These are phyloP conservation scores for Nemapogon koenigi DNA, from an alignment of 2,888 invertebrate species.

Conservation along the genomic window DNA sequence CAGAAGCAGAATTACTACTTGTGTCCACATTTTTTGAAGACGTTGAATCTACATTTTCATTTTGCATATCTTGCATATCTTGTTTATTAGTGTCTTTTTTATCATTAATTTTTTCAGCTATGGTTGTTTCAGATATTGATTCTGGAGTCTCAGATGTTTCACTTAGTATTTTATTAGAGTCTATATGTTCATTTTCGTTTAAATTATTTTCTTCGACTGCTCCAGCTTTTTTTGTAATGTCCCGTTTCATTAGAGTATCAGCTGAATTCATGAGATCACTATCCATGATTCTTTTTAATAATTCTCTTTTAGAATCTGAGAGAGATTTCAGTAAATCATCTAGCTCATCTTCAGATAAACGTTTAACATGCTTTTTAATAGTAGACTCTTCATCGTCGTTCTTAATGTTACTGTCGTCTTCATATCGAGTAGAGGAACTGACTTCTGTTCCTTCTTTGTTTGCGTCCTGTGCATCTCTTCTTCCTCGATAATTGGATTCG, in stretches of 20 bases:
- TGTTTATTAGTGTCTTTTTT: slow-evolving; percentile 27
- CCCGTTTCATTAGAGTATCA: slow-evolving; percentile 37
- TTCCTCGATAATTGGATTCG: slow-evolving; percentile 22
- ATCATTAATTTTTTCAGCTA: slow-evolving; percentile 20
- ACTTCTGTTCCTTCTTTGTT: slow-evolving; percentile 10
- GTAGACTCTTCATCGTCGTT: slow-evolving; percentile 41
- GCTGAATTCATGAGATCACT: slow-evolving; percentile 20
- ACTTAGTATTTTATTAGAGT: slow-evolving; percentile 35
- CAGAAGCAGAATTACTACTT: no score
- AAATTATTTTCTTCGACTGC: slow-evolving; percentile 40
- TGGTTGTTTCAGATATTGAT: no score
- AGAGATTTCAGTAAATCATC: slow-evolving; percentile 43
- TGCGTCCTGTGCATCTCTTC: slow-evolving; percentile 24
- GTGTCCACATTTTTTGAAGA: no score
- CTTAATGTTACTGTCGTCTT: slow-evolving; percentile 12
- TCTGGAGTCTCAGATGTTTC: slow-evolving; percentile 26
- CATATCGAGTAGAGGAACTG: slow-evolving; percentile 13
- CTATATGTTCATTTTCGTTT: slow-evolving; percentile 36
- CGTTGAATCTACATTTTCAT: no score
- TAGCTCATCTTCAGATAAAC: slow-evolving; percentile 39
- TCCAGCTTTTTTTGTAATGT: slow-evolving; percentile 51
- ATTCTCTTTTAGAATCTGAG: slow-evolving; percentile 40
- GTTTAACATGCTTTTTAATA: slow-evolving; percentile 45
- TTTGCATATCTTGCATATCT: no score
- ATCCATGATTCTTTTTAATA: slow-evolving; percentile 45